Evolutionary conservation across 2,113 vertebrate genomes (phyloP).

Genomic region (Ctenomys sociabilis): DNA sequence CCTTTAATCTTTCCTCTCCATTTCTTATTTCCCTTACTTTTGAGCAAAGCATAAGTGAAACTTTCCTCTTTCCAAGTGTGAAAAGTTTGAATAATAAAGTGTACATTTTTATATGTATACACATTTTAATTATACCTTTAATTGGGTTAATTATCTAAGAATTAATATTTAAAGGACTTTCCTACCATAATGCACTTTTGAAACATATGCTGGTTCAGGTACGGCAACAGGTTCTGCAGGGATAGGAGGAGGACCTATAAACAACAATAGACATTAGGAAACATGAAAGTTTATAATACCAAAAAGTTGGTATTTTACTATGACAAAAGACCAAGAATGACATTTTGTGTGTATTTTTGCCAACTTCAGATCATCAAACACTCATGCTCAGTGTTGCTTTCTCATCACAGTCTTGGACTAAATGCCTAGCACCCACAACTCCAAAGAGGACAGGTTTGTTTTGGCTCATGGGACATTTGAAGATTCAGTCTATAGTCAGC

Average conservation of each 20-base stretch:
- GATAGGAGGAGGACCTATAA: conserved; percentile 81
- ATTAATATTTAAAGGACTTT: conserved; percentile 37
- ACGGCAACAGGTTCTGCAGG: conserved; percentile 81
- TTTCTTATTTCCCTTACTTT: neutral
- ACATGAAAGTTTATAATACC: neutral
- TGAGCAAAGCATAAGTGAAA: conserved; percentile 5
- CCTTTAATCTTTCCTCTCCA: neutral
- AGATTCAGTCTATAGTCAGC: neutral
- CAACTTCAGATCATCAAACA: neutral
- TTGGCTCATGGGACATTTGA: neutral
- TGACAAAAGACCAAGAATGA: neutral
- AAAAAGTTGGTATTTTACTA: neutral
- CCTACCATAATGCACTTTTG: conserved; percentile 87
- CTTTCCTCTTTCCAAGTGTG: neutral
- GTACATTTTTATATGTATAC: neutral
- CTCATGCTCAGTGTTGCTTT: neutral
- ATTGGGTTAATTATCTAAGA: conserved; percentile 80
- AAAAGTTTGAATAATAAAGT: conserved; percentile 41
- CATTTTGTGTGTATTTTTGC: neutral
- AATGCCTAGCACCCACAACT: neutral
- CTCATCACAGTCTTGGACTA: neutral
- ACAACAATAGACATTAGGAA: conserved; percentile 40
- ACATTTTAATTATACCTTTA: conserved; percentile 56
- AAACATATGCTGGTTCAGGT: conserved; percentile 61
- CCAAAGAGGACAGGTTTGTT: neutral